Percentiles rank a stretch among this genome's conserved stretches.
These are phyloP conservation scores for Mimumesa dahlbomi DNA, from an alignment of 2,888 invertebrate genomes.

Conservation along the genomic window DNA sequence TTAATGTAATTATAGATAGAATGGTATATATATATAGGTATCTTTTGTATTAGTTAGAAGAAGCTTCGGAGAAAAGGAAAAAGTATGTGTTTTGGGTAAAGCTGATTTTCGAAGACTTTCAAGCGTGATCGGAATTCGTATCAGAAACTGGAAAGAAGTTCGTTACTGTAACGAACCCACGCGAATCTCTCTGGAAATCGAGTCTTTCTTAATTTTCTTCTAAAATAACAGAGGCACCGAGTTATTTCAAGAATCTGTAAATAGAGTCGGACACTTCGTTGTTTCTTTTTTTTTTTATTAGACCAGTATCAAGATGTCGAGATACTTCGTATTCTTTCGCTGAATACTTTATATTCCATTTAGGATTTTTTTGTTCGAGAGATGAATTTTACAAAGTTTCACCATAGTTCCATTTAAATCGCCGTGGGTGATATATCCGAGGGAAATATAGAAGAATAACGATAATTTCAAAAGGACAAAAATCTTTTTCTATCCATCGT, in stretches of 20 bases:
- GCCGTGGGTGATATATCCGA: too few relatives aligned
- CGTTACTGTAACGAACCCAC: slow-evolving; percentile 71
- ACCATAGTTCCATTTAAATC: too few relatives aligned
- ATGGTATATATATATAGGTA: too few relatives aligned
- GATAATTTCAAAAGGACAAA: slow-evolving; percentile 2
- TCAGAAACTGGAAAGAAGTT: slow-evolving; percentile 67
- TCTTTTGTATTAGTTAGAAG: too few relatives aligned
- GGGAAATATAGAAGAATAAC: slow-evolving; percentile 16
- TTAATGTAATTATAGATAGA: too few relatives aligned
- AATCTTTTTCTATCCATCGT: slow-evolving; percentile 17
- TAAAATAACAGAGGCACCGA: slow-evolving; percentile 8
- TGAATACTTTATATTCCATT: too few relatives aligned
- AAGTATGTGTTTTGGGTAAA: slow-evolving; percentile 34
- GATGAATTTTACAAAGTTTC: too few relatives aligned
- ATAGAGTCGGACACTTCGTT: neutral
- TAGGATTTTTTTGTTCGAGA: too few relatives aligned
- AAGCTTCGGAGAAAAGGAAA: too few relatives aligned
- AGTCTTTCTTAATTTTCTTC: slow-evolving; percentile 55
- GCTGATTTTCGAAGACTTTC: slow-evolving; percentile 45
- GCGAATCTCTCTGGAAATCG: slow-evolving; percentile 41
- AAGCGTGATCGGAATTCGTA: slow-evolving; percentile 61
- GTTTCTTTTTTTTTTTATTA: too few relatives aligned
- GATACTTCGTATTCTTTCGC: too few relatives aligned
- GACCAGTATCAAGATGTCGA: too few relatives aligned
- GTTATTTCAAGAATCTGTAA: slow-evolving; percentile 8